A percentile compares a stretch with the other conserved stretches of the same genome.
phyloP scores from a whole-genome alignment of 2,113 vertebrate species.

The Oncorhynchus kisutch region DNA sequence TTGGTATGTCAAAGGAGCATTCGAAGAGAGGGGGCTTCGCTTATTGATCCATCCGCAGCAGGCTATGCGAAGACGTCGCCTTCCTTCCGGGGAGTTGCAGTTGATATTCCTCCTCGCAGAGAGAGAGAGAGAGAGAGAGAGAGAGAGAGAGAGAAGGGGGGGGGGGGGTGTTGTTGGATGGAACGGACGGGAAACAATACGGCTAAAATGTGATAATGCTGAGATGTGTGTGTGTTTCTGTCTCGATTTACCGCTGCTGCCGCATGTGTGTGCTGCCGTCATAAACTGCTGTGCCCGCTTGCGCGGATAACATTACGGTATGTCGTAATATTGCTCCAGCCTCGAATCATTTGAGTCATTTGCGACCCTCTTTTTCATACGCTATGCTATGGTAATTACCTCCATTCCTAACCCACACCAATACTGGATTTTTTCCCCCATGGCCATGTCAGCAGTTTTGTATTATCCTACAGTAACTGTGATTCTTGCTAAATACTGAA shows the following conservation, averaged over 20 bases:
- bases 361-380: neutral
- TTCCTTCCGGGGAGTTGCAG: constrained; percentile 53
- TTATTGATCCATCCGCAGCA: constrained; percentile 61
- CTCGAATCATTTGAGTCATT: neutral
- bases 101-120: constrained; percentile 53
- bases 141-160: no score
- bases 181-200: constrained; percentile 24
- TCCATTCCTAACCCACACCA: neutral
- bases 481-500: no score
- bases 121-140: neutral
- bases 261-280: constrained; percentile 38
- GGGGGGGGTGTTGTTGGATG: constrained; percentile 24
- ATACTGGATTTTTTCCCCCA: neutral
- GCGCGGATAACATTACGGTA: constrained; percentile 37
- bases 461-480: neutral
- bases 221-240: constrained; percentile 23
- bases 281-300: constrained; percentile 17
- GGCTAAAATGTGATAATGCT: constrained; percentile 27
- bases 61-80: constrained; percentile 57
- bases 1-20: constrained; percentile 44
- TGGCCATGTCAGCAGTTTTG: neutral
- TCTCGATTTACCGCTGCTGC: constrained; percentile 53
- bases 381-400: neutral
- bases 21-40: constrained; percentile 41
- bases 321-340: neutral